phyloP scores from a whole-genome alignment of 2,113 vertebrate species.

The Oreocharis arfaki region DNA sequence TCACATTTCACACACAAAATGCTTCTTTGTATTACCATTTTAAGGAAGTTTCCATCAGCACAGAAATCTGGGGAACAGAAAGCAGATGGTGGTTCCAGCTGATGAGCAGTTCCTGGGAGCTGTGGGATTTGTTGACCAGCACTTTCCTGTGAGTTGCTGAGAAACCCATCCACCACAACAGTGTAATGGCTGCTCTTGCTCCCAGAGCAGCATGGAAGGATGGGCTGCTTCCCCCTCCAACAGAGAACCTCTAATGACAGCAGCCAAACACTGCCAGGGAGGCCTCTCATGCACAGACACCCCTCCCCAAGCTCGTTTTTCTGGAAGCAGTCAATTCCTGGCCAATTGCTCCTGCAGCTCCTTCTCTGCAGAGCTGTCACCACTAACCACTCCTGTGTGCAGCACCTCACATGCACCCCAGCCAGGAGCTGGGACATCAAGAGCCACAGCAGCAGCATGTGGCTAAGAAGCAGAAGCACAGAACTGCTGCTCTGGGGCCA shows the following conservation, averaged over 20 bases:
- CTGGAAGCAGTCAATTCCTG: background rate
- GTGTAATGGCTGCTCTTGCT: accelerated
- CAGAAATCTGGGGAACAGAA: background rate
- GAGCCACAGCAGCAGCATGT: accelerated
- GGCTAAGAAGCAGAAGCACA: background rate
- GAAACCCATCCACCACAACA: background rate
- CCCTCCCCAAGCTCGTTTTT: accelerated
- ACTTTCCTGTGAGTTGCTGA: background rate
- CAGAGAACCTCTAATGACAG: accelerated
- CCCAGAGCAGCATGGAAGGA: accelerated
- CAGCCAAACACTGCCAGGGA: background rate
- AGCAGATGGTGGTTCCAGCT: background rate
- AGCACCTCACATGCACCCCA: background rate
- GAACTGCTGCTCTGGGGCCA: background rate
- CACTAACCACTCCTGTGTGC: accelerated
- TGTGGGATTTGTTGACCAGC: background rate
- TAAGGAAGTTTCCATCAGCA: background rate
- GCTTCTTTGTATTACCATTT: background rate
- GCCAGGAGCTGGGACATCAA: accelerated
- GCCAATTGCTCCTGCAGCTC: background rate
- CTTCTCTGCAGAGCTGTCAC: background rate
- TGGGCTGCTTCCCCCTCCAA: background rate
- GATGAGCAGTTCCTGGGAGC: background rate
- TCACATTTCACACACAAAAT: background rate
- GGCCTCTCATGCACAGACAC: background rate